phyloP scores from a whole-genome alignment of 2,888 invertebrate genomes.

The Rhingia campestris region DNA sequence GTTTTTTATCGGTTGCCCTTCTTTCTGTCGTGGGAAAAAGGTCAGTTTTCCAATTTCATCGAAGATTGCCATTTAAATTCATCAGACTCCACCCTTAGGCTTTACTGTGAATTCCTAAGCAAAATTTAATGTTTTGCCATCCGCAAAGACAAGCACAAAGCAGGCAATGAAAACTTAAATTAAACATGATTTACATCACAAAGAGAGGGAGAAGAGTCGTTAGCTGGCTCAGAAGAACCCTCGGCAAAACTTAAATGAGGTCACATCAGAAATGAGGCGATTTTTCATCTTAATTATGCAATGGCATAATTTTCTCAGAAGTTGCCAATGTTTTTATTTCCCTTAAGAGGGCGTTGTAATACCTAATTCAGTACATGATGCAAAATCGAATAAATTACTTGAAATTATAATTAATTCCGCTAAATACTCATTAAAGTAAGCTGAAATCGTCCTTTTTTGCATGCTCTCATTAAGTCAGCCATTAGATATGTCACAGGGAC shows the following conservation, averaged over 20 bases:
- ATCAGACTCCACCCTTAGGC: constrained; percentile 10
- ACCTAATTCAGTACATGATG: constrained; percentile 42
- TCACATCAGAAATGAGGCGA: neutral
- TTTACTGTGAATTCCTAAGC: constrained; percentile 13
- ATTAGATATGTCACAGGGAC: neutral
- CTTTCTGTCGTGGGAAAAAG: constrained; percentile 17
- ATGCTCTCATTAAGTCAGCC: neutral
- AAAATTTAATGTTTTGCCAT: constrained; percentile 31
- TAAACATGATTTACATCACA: constrained; percentile 36
- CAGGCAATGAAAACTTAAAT: neutral
- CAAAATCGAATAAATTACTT: constrained; percentile 63
- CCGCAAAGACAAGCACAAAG: neutral
- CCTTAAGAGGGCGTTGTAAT: constrained; percentile 18
- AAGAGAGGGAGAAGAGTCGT: constrained; percentile 1
- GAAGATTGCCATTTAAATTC: constrained; percentile 39
- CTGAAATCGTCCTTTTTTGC: neutral
- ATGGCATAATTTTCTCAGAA: constrained; percentile 19
- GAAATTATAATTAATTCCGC: constrained; percentile 39
- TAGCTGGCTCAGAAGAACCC: neutral
- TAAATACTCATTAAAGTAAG: neutral
- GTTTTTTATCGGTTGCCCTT: neutral
- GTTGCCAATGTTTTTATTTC: neutral
- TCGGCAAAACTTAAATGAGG: neutral
- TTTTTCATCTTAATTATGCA: constrained; percentile 40
- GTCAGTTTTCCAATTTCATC: constrained; percentile 32